Base-by-base conservation (phyloP, 1,140 invertebrate genomes). In the Anagrus nilaparvatae region DNA sequence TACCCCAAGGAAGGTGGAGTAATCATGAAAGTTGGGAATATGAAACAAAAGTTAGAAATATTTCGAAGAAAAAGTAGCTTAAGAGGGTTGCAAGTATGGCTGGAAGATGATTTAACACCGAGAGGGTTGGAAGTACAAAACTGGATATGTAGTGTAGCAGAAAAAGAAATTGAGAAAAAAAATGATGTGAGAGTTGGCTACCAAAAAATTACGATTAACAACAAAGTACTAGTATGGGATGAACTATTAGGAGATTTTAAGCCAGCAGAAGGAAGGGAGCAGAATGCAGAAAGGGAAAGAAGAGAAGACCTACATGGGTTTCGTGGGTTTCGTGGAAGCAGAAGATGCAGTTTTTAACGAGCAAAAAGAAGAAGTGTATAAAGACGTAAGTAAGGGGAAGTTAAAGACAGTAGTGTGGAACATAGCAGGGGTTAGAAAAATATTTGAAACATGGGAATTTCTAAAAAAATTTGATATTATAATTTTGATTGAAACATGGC, bases 401-500 rank as follows among this genome's bases (percentile, higher is more conserved):
- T 24, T 19, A 17, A 19, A 9, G 12, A 36, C 16, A 24, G 34
- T 36, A 5, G 23, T 23, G 6, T 36, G 23, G 34, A 38, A 38
- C 19, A 8, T 38, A 28, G 36, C 36, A n/a, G 36, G 36, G 6
- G 21, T 28, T 6, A 38, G 10, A 12, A 38, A 36, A n/a, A 23
- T 23, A 14, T 14, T 6, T 19, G 30, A 34, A 13, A n/a, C 24
- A 8, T 34, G 21, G 23, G 37, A 41, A 5, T 43, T 29, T 9
- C 6, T 50, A 13, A 21, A 31, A 8, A 25, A 32, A 9, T 37
- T 27, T 14, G 44, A 49, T 7, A 36, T 46, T 2, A 30, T 49
- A 8, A 16, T 37, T 19, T n/a, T 50, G 12, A 40, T 46, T n/a
- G 48, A 49, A 35, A 49, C 48, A 14, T 49, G 48, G 48, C 2